Conservation (phyloP, 2,113 vertebrate genomes). For the Alaudala cheleensis region DNA sequence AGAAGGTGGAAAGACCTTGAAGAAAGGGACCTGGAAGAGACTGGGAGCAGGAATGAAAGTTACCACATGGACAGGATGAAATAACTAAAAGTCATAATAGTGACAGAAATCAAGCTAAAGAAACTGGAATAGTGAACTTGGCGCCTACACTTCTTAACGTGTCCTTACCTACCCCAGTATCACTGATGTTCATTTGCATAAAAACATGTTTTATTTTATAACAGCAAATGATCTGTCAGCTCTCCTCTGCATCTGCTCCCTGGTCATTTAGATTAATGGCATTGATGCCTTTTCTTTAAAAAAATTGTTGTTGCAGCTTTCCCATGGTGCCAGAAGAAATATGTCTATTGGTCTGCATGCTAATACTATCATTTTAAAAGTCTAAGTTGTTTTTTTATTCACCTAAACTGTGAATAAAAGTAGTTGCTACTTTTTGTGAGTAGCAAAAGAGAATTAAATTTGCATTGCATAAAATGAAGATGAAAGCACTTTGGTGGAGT, state of each 20-base stretch:
- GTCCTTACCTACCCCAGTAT: neutral
- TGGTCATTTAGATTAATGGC: neutral
- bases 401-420: neutral
- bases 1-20: neutral
- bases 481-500: neutral
- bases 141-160: neutral
- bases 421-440: neutral
- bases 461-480: constrained; percentile 10
- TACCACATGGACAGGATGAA: neutral
- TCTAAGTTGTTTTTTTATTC: neutral
- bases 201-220: neutral
- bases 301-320: neutral
- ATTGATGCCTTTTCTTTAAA: neutral
- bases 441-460: neutral
- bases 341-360: neutral
- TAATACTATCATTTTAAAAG: neutral
- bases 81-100: neutral
- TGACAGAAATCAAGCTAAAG: neutral
- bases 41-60: neutral
- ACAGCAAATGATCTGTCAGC: neutral
- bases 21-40: neutral
- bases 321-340: neutral
- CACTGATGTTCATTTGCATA: neutral
- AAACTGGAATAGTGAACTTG: neutral
- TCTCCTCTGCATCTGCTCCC: neutral